Evolutionary conservation across 1,140 invertebrate species (phyloP), one percentile per base, ranked within the genome.

Genomic region (Drosophila nigromelanica): DNA sequence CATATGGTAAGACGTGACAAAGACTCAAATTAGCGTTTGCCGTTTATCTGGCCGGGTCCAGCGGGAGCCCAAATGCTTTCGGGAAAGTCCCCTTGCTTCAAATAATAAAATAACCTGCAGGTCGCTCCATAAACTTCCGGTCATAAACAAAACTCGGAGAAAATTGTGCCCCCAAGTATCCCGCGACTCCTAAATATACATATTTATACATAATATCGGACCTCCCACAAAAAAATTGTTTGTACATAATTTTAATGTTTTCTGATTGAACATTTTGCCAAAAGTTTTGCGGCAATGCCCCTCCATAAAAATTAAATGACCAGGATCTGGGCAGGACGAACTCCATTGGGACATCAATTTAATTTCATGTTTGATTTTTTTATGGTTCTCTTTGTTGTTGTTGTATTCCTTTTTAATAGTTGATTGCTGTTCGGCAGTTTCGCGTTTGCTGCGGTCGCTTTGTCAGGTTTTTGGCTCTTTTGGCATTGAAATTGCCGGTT

Each of bases 1-100:
- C 87, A 90, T 90, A 90, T 90, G 87, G 78, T 87, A 90, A 90
- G 82, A 90, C 87, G 87, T 90, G 87, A 90, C 87, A 90, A 90
- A 90, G 83, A 90, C 89, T 90, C 82, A 90, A 90, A 90, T 89
- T 89, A 89, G 85, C 85, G 85, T 80, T 79, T 73, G 69, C 76
- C 85, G 77, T 90, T 90, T 89, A 89, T 89, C 82, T 83, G 72
- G 62, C 62, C 43, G 71, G 47, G 60, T 58, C 58, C 39, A 56
- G 40, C 37, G 40, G 47, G 42, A 6, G 6, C 33, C n/a, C 48
- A 45, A 45, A 27, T 48, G 39, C 45, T 47, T 47, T 35, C 54
- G 30, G 15, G 27, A 51, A 55, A 73, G 42, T 42, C 33, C 6
- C 30, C 58, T 39, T 33, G n/a, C 30, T 35, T 14, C 52, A 42